Conservation (phyloP, 2,113 vertebrate species). For the Catagonus wagneri region DNA sequence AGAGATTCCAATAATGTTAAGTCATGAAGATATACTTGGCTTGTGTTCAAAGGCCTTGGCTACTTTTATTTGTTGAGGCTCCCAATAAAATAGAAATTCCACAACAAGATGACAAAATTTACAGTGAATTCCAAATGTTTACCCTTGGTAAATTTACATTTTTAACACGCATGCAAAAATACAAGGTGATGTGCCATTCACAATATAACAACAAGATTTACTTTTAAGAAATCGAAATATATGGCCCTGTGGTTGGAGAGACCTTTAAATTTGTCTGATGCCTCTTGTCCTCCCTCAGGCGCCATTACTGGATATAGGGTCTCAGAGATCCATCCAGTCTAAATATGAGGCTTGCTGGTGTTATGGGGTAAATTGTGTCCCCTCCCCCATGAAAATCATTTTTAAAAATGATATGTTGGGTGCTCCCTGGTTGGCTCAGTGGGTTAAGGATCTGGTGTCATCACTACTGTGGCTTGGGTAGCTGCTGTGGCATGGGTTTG, state of each 20-base stretch:
- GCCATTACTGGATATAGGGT: not conserved
- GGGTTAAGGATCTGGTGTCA: no score
- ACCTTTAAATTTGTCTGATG: not conserved
- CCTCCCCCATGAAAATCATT: no score
- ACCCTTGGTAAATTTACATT: not conserved
- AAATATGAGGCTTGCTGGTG: not conserved
- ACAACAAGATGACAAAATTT: not conserved
- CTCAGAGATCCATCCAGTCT: not conserved
- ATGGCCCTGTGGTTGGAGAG: not conserved
- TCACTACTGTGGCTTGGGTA: no score
- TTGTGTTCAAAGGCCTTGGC: not conserved
- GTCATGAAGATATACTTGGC: not conserved
- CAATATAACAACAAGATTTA: not conserved
- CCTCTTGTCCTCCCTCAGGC: not conserved
- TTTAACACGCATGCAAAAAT: not conserved
- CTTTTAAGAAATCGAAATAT: conserved; percentile 8
- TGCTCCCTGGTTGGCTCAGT: no score
- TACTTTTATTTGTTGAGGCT: not conserved
- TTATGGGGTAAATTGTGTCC: not conserved
- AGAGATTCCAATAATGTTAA: not conserved
- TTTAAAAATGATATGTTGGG: no score
- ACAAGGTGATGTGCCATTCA: not conserved
- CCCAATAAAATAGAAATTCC: not conserved
- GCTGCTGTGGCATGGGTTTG: no score
- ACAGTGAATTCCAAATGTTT: not conserved